Percentiles rank a stretch among this genome's conserved stretches.
Conservation (phyloP, 2,797 vertebrate genomes). For the Ctenosaura bakeri region DNA sequence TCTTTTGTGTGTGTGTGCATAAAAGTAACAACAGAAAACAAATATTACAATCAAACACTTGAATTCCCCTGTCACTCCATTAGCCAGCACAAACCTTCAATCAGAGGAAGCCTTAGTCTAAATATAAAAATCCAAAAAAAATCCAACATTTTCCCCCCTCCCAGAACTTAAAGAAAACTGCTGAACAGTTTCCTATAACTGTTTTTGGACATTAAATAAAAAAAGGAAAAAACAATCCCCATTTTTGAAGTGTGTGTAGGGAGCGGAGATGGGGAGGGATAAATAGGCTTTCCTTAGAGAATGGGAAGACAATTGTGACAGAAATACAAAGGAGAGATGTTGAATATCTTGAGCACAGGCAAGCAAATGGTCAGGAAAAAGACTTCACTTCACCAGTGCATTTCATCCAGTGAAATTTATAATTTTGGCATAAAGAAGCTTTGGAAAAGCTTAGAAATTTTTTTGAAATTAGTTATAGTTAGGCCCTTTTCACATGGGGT, state of each 20-base stretch:
- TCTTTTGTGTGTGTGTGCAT: neutral
- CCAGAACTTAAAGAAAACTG: slow-evolving; percentile 84
- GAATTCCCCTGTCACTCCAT: slow-evolving; percentile 66
- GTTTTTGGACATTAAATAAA: slow-evolving; percentile 88
- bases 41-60: slow-evolving; percentile 66
- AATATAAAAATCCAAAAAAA: slow-evolving; percentile 82
- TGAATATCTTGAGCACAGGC: slow-evolving; percentile 76
- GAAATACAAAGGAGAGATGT: slow-evolving; percentile 78
- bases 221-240: slow-evolving; percentile 83
- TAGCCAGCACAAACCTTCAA: slow-evolving; percentile 80
- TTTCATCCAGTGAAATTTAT: slow-evolving; percentile 55
- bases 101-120: slow-evolving; percentile 83
- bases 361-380: slow-evolving; percentile 53
- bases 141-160: slow-evolving; percentile 67
- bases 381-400: slow-evolving; percentile 62
- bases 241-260: slow-evolving; percentile 73
- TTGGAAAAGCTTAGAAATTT: neutral
- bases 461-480: too few species aligned
- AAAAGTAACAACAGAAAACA: slow-evolving; percentile 63
- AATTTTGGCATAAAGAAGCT: slow-evolving; percentile 38
- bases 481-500: too few species aligned
- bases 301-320: slow-evolving; percentile 78
- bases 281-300: slow-evolving; percentile 81
- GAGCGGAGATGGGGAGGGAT: slow-evolving; percentile 54
- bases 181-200: slow-evolving; percentile 87